phyloP scores from a whole-genome alignment of 2,888 invertebrate species.

The Xylota segnis region DNA sequence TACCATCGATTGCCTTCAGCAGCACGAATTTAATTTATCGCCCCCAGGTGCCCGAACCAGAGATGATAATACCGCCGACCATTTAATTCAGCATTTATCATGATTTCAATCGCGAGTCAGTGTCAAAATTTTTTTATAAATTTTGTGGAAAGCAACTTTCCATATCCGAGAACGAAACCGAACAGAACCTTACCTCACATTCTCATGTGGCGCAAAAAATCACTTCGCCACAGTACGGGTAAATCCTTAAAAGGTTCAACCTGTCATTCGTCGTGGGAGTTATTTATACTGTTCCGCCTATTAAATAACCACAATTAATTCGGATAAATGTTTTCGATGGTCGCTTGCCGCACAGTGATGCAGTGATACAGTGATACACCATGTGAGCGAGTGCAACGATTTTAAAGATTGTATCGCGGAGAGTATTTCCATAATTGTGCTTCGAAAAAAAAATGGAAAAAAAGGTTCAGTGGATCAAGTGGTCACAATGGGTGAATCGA shows the following conservation, averaged over 20 bases:
- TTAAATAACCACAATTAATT: slow-evolving; percentile 66
- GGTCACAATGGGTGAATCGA: slow-evolving; percentile 20
- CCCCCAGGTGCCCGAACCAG: slow-evolving; percentile 1
- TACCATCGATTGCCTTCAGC: slow-evolving; percentile 33
- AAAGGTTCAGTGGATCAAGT: slow-evolving; percentile 5
- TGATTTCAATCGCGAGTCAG: slow-evolving; percentile 35
- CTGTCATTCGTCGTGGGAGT: slow-evolving; percentile 65
- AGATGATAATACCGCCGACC: slow-evolving; percentile 47
- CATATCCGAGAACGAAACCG: slow-evolving; percentile 14
- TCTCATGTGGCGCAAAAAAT: slow-evolving; percentile 61
- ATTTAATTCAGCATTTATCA: slow-evolving; percentile 65
- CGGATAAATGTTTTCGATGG: slow-evolving; percentile 60
- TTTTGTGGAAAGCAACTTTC: slow-evolving; percentile 15
- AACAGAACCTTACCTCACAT: slow-evolving; percentile 18
- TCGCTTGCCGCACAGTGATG: slow-evolving; percentile 11
- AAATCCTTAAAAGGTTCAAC: slow-evolving; percentile 58
- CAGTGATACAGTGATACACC: slow-evolving; percentile 3
- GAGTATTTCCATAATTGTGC: slow-evolving; percentile 30
- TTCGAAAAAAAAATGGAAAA: neutral
- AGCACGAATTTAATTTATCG: slow-evolving; percentile 45
- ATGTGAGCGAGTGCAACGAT: slow-evolving; percentile 19
- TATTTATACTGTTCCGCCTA: slow-evolving; percentile 63
- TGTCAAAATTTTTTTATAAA: slow-evolving; percentile 27
- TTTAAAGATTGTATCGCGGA: slow-evolving; percentile 7
- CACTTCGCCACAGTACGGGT: slow-evolving; percentile 59